Conservation (phyloP, 2,113 vertebrate species). For the Ardeotis arabs region DNA sequence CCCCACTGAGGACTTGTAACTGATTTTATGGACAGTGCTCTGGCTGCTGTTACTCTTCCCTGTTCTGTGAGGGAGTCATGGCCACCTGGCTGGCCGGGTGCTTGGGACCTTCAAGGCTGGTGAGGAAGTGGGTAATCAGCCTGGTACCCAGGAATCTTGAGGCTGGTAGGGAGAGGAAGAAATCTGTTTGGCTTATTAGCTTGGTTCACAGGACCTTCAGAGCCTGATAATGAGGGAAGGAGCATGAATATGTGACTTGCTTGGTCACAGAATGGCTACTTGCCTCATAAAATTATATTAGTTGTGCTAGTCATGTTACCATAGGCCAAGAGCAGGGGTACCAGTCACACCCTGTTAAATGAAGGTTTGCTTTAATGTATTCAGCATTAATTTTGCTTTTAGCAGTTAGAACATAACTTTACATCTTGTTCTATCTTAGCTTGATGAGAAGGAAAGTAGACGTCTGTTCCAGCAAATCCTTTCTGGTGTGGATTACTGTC, state of each 20-base stretch:
- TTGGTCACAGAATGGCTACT: neutral
- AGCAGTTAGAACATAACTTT: neutral
- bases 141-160: neutral
- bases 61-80: neutral
- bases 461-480: slow-evolving; percentile 98
- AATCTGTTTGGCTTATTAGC: neutral
- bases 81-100: neutral
- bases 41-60: neutral
- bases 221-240: neutral
- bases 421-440: slow-evolving; percentile 67
- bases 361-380: neutral
- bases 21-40: neutral
- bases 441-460: slow-evolving; percentile 97
- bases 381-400: neutral
- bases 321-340: neutral
- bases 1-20: neutral
- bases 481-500: slow-evolving; percentile 98
- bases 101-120: neutral
- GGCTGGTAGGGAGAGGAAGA: neutral
- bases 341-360: neutral
- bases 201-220: neutral
- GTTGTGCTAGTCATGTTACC: neutral
- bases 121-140: neutral
- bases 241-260: accelerated
- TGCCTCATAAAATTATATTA: neutral